Evolutionary conservation across 1,140 invertebrate species (phyloP).

Genomic region (Drosophila ananassae): DNA sequence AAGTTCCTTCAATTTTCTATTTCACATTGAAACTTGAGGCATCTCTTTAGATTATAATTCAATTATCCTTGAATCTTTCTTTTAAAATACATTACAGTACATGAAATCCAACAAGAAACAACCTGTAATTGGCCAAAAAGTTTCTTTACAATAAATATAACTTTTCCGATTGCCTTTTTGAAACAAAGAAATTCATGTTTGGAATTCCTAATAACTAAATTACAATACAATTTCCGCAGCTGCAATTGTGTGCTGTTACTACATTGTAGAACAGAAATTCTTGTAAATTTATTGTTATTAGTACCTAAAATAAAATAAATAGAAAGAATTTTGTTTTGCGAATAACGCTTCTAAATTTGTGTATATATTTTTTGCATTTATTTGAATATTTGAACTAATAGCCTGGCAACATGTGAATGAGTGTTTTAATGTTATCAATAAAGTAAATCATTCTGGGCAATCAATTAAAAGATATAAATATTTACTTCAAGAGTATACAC

Average conservation of each 20-base stretch:
- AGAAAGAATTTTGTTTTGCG: background rate
- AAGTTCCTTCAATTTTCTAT: background rate
- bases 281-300: background rate
- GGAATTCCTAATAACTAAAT: constrained; percentile 22
- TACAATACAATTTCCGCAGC: constrained; percentile 4
- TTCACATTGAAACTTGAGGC: background rate
- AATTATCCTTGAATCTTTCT: background rate
- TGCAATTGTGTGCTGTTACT: background rate
- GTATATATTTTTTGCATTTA: background rate
- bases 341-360: background rate
- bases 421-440: background rate
- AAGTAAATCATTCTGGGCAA: background rate
- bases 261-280: constrained; percentile 1
- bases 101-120: background rate
- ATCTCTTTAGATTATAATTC: too few species aligned
- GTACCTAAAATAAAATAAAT: background rate
- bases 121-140: background rate
- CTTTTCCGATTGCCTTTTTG: background rate
- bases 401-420: too few species aligned
- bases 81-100: background rate
- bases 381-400: too few species aligned
- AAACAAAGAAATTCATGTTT: background rate
- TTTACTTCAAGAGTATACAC: too few species aligned
- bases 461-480: too few species aligned
- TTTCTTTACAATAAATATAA: background rate